Conservation (phyloP, 1,140 invertebrate genomes). For the Choristoneura fumiferana region DNA sequence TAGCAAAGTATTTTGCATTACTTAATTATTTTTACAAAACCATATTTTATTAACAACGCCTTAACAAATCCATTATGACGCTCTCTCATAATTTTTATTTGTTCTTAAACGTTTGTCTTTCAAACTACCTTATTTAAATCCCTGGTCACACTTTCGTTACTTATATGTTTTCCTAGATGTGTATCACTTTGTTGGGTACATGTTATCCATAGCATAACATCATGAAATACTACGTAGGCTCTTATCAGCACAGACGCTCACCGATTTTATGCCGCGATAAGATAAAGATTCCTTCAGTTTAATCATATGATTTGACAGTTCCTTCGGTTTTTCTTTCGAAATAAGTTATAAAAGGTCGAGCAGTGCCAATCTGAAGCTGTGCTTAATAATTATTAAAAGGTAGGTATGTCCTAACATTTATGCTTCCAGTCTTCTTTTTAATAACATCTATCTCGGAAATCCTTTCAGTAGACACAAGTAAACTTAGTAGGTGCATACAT, state of each 20-base stretch:
- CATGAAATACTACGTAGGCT: background rate
- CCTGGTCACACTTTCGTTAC: no score
- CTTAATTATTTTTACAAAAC: no score
- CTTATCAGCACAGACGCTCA: constrained; percentile 11
- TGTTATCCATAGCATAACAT: background rate
- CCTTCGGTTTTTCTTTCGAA: constrained; percentile 23
- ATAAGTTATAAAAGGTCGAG: constrained; percentile 29
- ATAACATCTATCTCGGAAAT: no score
- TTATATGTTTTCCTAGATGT: no score
- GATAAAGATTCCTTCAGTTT: constrained; percentile 35
- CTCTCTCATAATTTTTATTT: no score
- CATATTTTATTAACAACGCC: no score
- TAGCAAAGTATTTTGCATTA: no score
- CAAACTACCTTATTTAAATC: no score
- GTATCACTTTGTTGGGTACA: background rate
- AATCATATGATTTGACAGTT: constrained; percentile 19
- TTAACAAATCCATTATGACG: no score
- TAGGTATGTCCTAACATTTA: background rate
- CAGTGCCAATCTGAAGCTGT: background rate
- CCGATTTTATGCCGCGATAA: constrained; percentile 29
- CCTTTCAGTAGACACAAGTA: no score
- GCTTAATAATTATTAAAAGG: background rate
- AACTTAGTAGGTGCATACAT: no score
- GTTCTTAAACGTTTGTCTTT: no score
- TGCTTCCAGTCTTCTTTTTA: background rate